A percentile compares a stretch with the other conserved stretches of the same genome.
Conservation (phyloP, 2,797 vertebrate genomes). For the Staurois parvus region DNA sequence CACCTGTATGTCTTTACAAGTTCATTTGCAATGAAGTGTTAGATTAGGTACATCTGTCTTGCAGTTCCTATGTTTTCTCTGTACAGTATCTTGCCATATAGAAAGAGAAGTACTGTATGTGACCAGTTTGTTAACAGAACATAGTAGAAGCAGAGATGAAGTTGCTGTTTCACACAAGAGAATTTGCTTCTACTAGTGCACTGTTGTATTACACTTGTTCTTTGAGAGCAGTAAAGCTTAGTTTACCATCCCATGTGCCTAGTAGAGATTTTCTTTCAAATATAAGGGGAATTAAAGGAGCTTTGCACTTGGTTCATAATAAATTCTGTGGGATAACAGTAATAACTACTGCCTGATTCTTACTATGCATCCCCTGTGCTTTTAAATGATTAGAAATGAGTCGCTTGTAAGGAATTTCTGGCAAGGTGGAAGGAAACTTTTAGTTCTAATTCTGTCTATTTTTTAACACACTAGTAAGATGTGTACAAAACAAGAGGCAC, state of each 20-base stretch:
- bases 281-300: slow-evolving; percentile 38
- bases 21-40: neutral
- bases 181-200: slow-evolving; percentile 18
- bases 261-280: slow-evolving; percentile 13
- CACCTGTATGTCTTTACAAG: neutral
- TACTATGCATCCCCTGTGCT: slow-evolving; percentile 43
- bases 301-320: slow-evolving; percentile 55
- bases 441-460: neutral
- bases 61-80: neutral
- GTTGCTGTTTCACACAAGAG: slow-evolving; percentile 10
- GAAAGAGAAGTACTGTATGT: neutral
- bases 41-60: neutral
- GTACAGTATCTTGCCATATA: neutral
- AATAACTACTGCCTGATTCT: slow-evolving; percentile 28
- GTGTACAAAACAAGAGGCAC: neutral
- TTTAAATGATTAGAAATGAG: slow-evolving; percentile 44
- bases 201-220: slow-evolving; percentile 22
- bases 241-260: slow-evolving; percentile 33
- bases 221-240: slow-evolving; percentile 38
- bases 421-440: slow-evolving; percentile 36
- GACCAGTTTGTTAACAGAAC: neutral
- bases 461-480: neutral
- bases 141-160: neutral
- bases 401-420: slow-evolving; percentile 34
- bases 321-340: slow-evolving; percentile 39